These are phyloP conservation scores for Drosophila colorata DNA, from an alignment of 2,888 invertebrate species.

Conservation along the genomic window DNA sequence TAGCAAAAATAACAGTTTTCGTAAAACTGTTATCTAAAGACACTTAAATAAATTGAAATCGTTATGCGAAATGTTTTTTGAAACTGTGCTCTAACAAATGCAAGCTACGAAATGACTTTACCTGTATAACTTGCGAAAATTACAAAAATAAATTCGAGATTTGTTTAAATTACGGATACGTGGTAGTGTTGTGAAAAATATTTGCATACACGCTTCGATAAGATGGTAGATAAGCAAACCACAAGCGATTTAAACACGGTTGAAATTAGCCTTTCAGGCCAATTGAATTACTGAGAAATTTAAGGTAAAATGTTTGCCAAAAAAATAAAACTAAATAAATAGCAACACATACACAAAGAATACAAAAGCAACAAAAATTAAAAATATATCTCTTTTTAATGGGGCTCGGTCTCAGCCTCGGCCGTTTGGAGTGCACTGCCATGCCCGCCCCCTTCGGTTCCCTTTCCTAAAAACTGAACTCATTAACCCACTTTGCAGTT, in stretches of 20 bases:
- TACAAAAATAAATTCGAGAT: not conserved
- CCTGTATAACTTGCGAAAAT: not conserved
- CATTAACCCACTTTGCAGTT: slow-evolving; percentile 75
- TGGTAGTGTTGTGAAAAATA: slow-evolving; percentile 36
- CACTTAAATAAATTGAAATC: not conserved
- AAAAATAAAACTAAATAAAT: slow-evolving; percentile 16
- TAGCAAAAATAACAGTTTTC: not conserved
- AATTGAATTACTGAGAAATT: slow-evolving; percentile 40
- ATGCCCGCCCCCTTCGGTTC: slow-evolving; percentile 3
- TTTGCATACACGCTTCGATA: slow-evolving; percentile 17
- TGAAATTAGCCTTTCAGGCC: slow-evolving; percentile 34
- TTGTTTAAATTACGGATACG: slow-evolving; percentile 22
- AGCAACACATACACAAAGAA: slow-evolving; percentile 4
- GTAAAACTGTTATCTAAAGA: too few relatives aligned
- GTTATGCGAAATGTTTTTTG: too few relatives aligned
- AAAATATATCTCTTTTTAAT: slow-evolving; percentile 24
- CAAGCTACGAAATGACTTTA: too few relatives aligned
- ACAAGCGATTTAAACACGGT: slow-evolving; percentile 9
- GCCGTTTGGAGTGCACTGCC: slow-evolving; percentile 6
- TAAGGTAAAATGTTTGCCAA: slow-evolving; percentile 25
- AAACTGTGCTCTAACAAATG: not conserved
- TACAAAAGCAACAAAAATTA: slow-evolving; percentile 20
- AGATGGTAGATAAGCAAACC: slow-evolving; percentile 22
- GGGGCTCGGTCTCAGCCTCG: slow-evolving; percentile 34
- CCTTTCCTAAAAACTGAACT: slow-evolving; percentile 59